phyloP scores from a whole-genome alignment of 2,888 invertebrate genomes.

The Andrena bucephala region DNA sequence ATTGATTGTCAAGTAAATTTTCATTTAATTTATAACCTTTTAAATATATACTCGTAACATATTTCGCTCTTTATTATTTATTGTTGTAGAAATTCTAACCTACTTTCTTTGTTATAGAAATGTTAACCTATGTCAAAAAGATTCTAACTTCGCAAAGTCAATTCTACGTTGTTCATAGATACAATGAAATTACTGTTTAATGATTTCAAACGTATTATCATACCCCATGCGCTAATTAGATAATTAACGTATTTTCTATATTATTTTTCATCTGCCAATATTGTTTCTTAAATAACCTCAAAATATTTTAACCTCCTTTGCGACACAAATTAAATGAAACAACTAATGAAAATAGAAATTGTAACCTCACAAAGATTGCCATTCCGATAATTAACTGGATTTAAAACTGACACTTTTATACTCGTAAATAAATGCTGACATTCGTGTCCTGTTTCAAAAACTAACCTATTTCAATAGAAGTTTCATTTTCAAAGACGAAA shows the following conservation, averaged over 20 bases:
- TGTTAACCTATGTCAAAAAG: not conserved
- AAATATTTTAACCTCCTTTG: not conserved
- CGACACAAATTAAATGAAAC: not conserved
- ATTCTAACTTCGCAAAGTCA: slow-evolving; percentile 26
- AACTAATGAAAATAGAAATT: not conserved
- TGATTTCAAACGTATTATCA: not conserved
- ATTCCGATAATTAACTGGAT: not conserved
- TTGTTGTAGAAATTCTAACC: not conserved
- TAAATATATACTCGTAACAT: not conserved
- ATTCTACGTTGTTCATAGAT: not conserved
- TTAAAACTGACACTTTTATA: not conserved
- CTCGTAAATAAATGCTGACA: not conserved
- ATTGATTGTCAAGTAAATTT: not conserved
- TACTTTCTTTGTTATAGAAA: not conserved
- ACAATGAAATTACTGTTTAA: not conserved
- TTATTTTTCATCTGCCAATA: not conserved
- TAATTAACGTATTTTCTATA: not conserved
- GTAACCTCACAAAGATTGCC: not conserved
- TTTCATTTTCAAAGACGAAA: not conserved
- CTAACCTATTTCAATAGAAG: slow-evolving; percentile 8
- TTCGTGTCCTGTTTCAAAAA: not conserved
- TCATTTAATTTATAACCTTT: not conserved
- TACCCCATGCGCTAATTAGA: not conserved
- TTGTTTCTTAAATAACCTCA: slow-evolving; percentile 3
- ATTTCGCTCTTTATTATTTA: not conserved